phyloP scores from a whole-genome alignment of 2,113 vertebrate species.

The Salvelinus namaycush region DNA sequence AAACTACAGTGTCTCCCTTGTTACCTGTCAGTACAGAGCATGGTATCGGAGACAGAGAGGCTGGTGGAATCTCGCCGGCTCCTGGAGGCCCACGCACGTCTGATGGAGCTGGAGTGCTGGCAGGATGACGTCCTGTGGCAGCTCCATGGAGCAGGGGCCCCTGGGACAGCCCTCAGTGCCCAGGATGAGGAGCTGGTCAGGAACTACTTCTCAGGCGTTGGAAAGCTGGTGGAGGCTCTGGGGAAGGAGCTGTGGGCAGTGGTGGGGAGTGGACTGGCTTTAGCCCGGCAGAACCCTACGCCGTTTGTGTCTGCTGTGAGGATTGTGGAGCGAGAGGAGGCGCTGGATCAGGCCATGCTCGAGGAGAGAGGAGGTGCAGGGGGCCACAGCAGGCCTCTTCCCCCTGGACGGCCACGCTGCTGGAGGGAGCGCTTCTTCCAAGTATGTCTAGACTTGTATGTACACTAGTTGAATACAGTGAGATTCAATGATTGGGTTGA shows the following conservation, averaged over 20 bases:
- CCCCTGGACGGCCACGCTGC: constrained; percentile 82
- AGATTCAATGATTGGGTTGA: not conserved
- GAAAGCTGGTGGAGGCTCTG: constrained; percentile 81
- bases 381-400: constrained; percentile 62
- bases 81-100: constrained; percentile 85
- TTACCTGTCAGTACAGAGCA: constrained; percentile 75
- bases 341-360: constrained; percentile 72
- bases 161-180: constrained; percentile 31
- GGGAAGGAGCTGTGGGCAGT: constrained; percentile 84
- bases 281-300: constrained; percentile 85
- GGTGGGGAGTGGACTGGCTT: constrained; percentile 73
- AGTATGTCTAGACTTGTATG: constrained; percentile 44
- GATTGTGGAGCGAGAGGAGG: constrained; percentile 90
- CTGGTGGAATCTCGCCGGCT: constrained; percentile 82
- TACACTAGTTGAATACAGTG: not conserved
- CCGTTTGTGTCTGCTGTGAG: constrained; percentile 88
- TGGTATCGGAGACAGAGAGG: constrained; percentile 80
- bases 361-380: constrained; percentile 61
- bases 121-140: constrained; percentile 84
- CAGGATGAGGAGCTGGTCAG: constrained; percentile 73
- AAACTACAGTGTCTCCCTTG: not conserved
- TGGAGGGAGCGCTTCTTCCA: constrained; percentile 86
- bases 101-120: constrained; percentile 88
- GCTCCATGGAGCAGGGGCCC: constrained; percentile 57
- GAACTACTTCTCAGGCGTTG: constrained; percentile 84